Percentiles rank a stretch among this genome's conserved stretches.
Evolutionary conservation across 2,113 vertebrate species (phyloP).

Genomic region (Mustelus asterias): DNA sequence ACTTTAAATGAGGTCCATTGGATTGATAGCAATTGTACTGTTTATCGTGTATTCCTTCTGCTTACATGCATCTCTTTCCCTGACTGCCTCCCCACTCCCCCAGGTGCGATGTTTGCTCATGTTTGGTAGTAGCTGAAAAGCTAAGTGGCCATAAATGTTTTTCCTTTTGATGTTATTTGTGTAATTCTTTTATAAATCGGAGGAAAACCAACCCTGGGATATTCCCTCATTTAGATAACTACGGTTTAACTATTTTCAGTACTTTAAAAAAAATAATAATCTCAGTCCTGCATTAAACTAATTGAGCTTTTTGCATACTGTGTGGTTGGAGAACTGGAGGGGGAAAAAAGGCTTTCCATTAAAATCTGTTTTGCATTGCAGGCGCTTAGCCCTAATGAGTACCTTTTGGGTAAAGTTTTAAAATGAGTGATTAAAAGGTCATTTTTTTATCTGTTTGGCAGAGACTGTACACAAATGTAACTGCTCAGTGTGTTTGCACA

Average conservation of each 20-base stretch:
- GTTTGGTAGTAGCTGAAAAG: not conserved
- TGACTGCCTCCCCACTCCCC: too few relatives aligned
- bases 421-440: conserved; percentile 31
- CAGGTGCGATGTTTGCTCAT: not conserved
- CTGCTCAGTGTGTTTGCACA: not conserved
- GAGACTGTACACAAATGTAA: conserved; percentile 30
- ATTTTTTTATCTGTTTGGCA: not conserved
- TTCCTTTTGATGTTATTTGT: not conserved
- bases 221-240: not conserved
- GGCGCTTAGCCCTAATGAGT: conserved; percentile 20
- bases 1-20: not conserved
- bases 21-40: not conserved
- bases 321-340: not conserved
- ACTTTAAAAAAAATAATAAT: not conserved
- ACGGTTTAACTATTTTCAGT: conserved; percentile 1
- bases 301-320: not conserved
- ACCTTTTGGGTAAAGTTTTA: conserved; percentile 31
- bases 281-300: not conserved
- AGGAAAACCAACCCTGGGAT: not conserved
- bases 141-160: not conserved
- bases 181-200: not conserved
- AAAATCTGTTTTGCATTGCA: conserved; percentile 31
- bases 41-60: not conserved
- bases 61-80: not conserved
- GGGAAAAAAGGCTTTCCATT: not conserved